Evolutionary conservation across 1,140 invertebrate genomes (phyloP).

Genomic region (Oedothorax gibbosus): DNA sequence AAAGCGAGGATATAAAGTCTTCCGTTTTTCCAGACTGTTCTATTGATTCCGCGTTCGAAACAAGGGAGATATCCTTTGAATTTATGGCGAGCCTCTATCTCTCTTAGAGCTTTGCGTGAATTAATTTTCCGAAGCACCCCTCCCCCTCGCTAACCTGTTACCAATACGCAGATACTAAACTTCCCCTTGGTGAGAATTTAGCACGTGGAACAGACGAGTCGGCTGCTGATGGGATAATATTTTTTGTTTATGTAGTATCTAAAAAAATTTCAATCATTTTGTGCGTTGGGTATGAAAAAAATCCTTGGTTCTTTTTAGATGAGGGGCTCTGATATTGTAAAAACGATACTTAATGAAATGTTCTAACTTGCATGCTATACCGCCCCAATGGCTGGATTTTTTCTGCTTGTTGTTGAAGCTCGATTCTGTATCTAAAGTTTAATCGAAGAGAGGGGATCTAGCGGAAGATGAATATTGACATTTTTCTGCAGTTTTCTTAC

Average conservation of each 20-base stretch:
- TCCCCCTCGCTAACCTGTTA: constrained; percentile 41
- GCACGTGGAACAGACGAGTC: constrained; percentile 47
- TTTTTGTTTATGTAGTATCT: constrained; percentile 25
- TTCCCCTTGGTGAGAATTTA: constrained; percentile 41
- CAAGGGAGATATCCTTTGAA: constrained; percentile 27
- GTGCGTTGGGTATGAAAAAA: constrained; percentile 1
- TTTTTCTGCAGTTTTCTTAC: constrained; percentile 38
- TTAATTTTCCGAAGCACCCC: constrained; percentile 44
- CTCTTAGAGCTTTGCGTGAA: constrained; percentile 40
- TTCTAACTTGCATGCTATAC: constrained; percentile 32
- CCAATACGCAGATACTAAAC: constrained; percentile 42
- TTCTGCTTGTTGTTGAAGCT: not conserved
- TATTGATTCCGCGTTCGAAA: constrained; percentile 45
- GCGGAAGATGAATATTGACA: constrained; percentile 46
- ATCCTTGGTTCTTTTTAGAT: not conserved
- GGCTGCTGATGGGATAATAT: constrained; percentile 41
- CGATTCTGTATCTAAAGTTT: constrained; percentile 15
- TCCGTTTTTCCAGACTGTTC: constrained; percentile 5
- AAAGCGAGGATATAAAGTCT: no score
- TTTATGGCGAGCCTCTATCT: constrained; percentile 23
- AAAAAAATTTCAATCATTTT: constrained; percentile 46
- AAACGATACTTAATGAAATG: constrained; percentile 56
- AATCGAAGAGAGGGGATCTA: constrained; percentile 17
- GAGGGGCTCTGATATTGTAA: constrained; percentile 15
- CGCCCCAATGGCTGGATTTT: not conserved